A percentile compares a stretch with the other conserved stretches of the same genome.
These are phyloP conservation scores for Poecilobothrus nobilitatus DNA, from an alignment of 2,888 invertebrate genomes.

Conservation along the genomic window DNA sequence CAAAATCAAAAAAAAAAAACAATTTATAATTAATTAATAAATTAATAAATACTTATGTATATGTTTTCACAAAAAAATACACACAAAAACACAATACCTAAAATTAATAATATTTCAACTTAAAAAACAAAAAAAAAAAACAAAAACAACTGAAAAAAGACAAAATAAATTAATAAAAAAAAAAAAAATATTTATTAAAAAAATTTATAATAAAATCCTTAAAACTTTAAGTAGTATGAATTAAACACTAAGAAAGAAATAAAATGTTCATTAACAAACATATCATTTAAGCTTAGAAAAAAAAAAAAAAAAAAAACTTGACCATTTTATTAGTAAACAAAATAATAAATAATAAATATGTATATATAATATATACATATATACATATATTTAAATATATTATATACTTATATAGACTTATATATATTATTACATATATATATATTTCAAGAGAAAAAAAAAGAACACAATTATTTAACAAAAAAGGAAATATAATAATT, in stretches of 20 bases:
- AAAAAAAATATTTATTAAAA: constrained; percentile 5
- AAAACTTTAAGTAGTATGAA: constrained; percentile 10
- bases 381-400: constrained; percentile 15
- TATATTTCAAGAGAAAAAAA: background rate
- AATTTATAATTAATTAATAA: too few relatives aligned
- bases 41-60: too few relatives aligned
- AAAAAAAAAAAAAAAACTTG: constrained; percentile 18
- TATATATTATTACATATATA: background rate
- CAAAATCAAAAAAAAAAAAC: too few relatives aligned
- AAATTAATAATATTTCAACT: background rate
- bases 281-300: constrained; percentile 27
- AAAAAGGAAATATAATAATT: background rate
- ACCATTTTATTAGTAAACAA: constrained; percentile 24
- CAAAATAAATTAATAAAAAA: background rate
- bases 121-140: background rate
- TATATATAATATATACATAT: constrained; percentile 20
- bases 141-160: constrained; percentile 7
- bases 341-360: constrained; percentile 18
- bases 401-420: background rate
- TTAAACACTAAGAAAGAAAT: constrained; percentile 13
- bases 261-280: constrained; percentile 24
- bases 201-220: constrained; percentile 9
- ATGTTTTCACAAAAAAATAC: background rate
- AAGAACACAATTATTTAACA: background rate
- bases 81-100: background rate